Evolutionary conservation across 2,113 vertebrate species (phyloP).

Genomic region (Hemiscyllium ocellatum): DNA sequence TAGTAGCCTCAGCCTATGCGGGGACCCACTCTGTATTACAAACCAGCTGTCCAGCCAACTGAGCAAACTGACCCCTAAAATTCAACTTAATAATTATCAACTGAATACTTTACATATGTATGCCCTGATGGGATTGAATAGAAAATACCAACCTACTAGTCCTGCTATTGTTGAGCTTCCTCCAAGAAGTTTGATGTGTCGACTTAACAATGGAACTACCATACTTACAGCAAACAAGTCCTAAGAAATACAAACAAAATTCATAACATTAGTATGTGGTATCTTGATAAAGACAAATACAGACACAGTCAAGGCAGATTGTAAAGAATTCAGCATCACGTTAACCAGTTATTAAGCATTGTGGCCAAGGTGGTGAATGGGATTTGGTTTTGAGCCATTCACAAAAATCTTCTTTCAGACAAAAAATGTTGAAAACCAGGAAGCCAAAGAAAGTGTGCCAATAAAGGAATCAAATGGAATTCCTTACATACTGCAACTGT

Average conservation of each 20-base stretch:
- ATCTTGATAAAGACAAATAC: background rate
- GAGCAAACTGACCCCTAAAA: too few relatives aligned
- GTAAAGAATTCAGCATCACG: background rate
- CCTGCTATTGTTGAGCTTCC: conserved; percentile 82
- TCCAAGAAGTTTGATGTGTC: conserved; percentile 83
- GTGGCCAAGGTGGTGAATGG: background rate
- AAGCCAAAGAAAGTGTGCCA: background rate
- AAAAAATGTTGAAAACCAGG: background rate
- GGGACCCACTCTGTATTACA: too few relatives aligned
- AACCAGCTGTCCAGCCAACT: too few relatives aligned
- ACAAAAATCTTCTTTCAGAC: background rate
- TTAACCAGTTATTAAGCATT: background rate
- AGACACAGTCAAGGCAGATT: background rate
- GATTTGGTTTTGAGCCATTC: background rate
- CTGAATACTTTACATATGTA: background rate
- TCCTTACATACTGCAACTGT: background rate
- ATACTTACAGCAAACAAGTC: conserved; percentile 95
- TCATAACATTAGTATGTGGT: background rate
- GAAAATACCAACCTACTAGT: conserved; percentile 71
- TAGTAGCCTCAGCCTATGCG: too few relatives aligned
- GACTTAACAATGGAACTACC: conserved; percentile 84
- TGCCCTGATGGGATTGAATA: background rate
- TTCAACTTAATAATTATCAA: background rate
- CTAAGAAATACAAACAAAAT: conserved; percentile 55
- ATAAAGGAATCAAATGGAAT: background rate